Evolutionary conservation across 1,140 invertebrate species (phyloP).

Genomic region (Acyrthosiphon pisum): DNA sequence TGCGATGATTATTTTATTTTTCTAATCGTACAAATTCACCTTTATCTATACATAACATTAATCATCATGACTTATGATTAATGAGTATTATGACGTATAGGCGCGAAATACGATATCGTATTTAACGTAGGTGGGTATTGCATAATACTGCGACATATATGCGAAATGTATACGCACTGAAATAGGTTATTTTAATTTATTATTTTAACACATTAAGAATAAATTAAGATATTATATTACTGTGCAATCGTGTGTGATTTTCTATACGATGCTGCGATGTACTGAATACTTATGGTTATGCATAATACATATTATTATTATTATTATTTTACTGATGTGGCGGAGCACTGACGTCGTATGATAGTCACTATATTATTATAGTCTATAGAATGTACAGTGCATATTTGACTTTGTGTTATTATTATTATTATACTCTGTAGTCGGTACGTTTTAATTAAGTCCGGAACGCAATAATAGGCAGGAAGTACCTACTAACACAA

Average conservation of each 20-base stretch:
- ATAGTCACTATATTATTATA: background rate
- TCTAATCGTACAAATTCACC: background rate
- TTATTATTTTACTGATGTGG: background rate
- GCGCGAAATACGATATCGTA: background rate
- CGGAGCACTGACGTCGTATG: background rate
- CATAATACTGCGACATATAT: background rate
- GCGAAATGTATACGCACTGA: background rate
- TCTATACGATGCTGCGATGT: background rate
- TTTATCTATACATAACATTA: background rate
- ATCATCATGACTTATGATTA: too few species aligned
- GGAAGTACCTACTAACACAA: background rate
- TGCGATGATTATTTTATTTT: background rate
- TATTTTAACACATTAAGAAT: background rate
- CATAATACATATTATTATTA: too few species aligned
- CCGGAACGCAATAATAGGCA: background rate
- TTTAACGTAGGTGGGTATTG: too few species aligned
- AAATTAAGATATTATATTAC: background rate
- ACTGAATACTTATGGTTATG: too few species aligned
- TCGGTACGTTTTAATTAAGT: slow-evolving; percentile 9
- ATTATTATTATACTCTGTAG: background rate
- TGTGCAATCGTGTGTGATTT: background rate
- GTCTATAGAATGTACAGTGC: background rate
- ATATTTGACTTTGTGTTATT: background rate
- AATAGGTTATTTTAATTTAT: background rate
- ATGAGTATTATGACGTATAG: background rate